These are phyloP conservation scores for Contarinia nasturtii DNA, from an alignment of 1,140 invertebrate species.

Conservation along the genomic window DNA sequence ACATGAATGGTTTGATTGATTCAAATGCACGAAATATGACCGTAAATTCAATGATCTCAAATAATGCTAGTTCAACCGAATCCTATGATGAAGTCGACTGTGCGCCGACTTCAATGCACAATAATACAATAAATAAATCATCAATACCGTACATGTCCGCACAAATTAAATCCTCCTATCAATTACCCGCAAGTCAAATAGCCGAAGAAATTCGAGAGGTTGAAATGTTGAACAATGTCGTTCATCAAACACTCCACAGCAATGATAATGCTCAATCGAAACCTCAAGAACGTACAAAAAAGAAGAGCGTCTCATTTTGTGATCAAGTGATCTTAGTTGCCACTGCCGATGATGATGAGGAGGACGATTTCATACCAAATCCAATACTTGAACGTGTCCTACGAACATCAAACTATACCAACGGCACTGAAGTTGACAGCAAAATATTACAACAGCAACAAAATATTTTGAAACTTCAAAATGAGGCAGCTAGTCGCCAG, in stretches of 20 bases:
- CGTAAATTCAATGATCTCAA: not conserved
- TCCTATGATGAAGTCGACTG: conserved; percentile 20
- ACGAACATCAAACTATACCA: conserved; percentile 42
- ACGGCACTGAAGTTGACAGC: conserved; percentile 24
- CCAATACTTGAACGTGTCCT: conserved; percentile 74
- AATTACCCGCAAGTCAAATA: conserved; percentile 16
- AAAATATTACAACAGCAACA: conserved; percentile 29
- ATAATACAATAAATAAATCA: not conserved
- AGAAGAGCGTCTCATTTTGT: conserved; percentile 86
- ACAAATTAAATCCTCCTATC: too few relatives aligned
- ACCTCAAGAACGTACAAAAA: conserved; percentile 40
- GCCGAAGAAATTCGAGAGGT: conserved; percentile 31
- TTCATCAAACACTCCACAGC: conserved; percentile 25
- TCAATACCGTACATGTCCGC: too few relatives aligned
- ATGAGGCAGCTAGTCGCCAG: conserved; percentile 12
- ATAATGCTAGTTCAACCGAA: not conserved
- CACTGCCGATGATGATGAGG: conserved; percentile 77
- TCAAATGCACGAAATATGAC: not conserved
- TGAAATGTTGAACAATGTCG: conserved; percentile 29
- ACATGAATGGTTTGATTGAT: conserved; percentile 17
- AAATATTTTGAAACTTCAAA: conserved; percentile 30
- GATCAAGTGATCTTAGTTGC: conserved; percentile 82
- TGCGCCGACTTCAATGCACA: conserved; percentile 12
- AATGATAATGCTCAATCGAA: conserved; percentile 10
- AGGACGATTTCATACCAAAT: conserved; percentile 77